Evolutionary conservation across 2,888 invertebrate species (phyloP), one percentile per base, ranked within the genome.

Genomic region (Rutpela maculata): DNA sequence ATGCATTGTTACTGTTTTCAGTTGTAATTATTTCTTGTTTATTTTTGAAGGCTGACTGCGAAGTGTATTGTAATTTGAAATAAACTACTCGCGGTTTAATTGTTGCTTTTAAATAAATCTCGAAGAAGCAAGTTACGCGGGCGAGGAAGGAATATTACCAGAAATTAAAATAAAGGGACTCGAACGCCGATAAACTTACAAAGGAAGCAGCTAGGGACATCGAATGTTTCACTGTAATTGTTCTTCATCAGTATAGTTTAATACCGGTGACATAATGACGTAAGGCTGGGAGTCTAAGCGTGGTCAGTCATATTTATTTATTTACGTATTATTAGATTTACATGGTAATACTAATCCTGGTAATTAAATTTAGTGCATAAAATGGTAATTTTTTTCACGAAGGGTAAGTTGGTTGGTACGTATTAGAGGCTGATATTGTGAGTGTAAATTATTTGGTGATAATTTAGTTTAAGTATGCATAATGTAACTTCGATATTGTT

Each of bases 1-100:
- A 60, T 62, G 60, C 60, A 60, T 70, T 70, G 70, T 70, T 70
- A 59, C 38, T 22, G 70, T 17, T 70, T 70, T 38, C 60, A 43
- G 60, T 26, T 22, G 43, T 70, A 70, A 70, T 70, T 70, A 70
- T 60, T 43, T 26, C 70, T 62, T 35, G 43, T 60, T 70, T 70
- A 43, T 60, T 38, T 70, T 70, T 43, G 60, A 70, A 60, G 60
- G 60, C 60, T 56, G 43, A 62, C 19, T 62, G 70, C 17, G 43
- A 60, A 70, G 68, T 26, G 59, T 38, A 60, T 18, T 55, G 35
- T 69, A 70, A 70, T 60, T 70, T 43, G 9, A 38, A 38, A 17
- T 69, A 69, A 69, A 56, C 69, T 69, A 35, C 59, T 18, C 15
- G 57, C 18, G 35, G 31, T 26, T 69, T 69, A 69, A 69, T 69